Base-by-base conservation (phyloP, 1,140 invertebrate species). In the Lepidurus apus region DNA sequence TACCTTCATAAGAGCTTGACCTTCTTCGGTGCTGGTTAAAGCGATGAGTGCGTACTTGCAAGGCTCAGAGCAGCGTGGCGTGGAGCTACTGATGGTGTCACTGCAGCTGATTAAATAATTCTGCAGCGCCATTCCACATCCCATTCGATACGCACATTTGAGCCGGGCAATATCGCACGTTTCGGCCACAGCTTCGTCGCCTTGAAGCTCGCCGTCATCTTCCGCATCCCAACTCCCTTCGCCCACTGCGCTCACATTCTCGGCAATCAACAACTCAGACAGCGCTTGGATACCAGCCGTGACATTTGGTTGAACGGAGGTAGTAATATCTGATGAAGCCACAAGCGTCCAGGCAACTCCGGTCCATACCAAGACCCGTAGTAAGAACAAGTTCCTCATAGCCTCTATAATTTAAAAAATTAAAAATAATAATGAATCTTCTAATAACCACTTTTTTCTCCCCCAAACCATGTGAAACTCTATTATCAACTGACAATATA, bases 31-130 rank as follows among this genome's bases (percentile, higher is more conserved):
- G 43, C 91, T 92, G 0, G 90, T 92, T 21, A 94, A 86, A 0
- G 91, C 91, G 73, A 93, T 92, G 9, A 94, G 87, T 0, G 92
- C 91, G 83, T 91, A 88, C 80, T 90, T 88, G 83, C 93, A 94
- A 24, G 87, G 85, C 81, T 91, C 89, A 0, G 92, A 89, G 83
- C 93, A 94, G 21, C 85, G 81, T 21, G 81, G 83, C 34, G 83
- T 82, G 44, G 79, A 21, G 17, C 87, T 85, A 42, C 88, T 88
- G 74, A 93, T 87, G 13, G 93, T 88, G 13, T 88, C 88, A 3
- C 89, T 89, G 83, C 93, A 94, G 75, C 89, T 88, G 34, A 89
- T 84, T 84, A 93, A 86, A 85, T 93, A 94, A 82, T 90, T 90
- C 45, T 90, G 89, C 73, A 94, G 87, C 3, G 92, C 91, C 74